A percentile compares a stretch with the other conserved stretches of the same genome.
Evolutionary conservation across 2,797 vertebrate genomes (phyloP).

Genomic region (Molossus alvarezi): DNA sequence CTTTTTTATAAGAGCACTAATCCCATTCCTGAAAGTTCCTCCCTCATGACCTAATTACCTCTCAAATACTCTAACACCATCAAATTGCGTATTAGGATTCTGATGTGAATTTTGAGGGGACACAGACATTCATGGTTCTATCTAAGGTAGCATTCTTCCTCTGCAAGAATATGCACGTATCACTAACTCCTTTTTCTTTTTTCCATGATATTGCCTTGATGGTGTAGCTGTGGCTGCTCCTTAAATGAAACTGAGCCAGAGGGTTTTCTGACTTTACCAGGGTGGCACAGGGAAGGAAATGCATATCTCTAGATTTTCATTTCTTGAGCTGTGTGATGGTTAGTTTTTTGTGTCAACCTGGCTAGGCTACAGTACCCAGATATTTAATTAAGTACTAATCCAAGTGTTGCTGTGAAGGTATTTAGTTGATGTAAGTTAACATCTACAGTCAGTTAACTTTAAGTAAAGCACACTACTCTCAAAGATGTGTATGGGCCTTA

Average conservation of each 20-base stretch:
- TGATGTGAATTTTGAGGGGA: background rate
- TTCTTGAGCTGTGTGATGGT: background rate
- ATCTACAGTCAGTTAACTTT: background rate
- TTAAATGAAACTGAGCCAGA: background rate
- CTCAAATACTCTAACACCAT: background rate
- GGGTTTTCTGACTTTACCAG: background rate
- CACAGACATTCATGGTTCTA: background rate
- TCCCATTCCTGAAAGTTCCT: background rate
- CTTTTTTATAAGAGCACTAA: background rate
- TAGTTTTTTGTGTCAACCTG: background rate
- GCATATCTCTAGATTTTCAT: background rate
- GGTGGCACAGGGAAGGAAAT: background rate
- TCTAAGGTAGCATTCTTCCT: background rate
- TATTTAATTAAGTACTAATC: background rate
- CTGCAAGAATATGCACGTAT: background rate
- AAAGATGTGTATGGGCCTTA: background rate
- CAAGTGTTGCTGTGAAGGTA: background rate
- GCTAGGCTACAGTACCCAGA: background rate
- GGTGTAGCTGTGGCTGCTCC: background rate
- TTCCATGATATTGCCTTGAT: background rate
- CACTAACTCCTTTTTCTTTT: background rate
- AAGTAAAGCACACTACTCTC: background rate
- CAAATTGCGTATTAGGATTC: background rate
- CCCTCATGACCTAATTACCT: background rate
- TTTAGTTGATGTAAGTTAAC: background rate